A percentile compares a stretch with the other conserved stretches of the same genome.
phyloP scores from a whole-genome alignment of 2,888 invertebrate genomes.

The Psylliodes chrysocephalus region DNA sequence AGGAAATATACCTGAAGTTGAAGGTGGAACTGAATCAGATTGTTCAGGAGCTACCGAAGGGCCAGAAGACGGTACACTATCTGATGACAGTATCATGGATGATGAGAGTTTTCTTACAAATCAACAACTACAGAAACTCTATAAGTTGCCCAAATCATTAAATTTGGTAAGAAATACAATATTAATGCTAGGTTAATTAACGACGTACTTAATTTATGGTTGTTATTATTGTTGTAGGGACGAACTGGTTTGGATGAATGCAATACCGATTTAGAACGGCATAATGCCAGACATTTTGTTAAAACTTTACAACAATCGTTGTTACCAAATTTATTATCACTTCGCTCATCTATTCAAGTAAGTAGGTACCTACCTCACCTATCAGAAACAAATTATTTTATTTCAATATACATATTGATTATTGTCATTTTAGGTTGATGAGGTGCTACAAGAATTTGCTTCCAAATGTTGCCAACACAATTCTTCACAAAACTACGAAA shows the following conservation, averaged over 20 bases:
- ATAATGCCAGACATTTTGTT: constrained; percentile 87
- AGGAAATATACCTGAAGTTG: constrained; percentile 61
- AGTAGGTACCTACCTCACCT: constrained; percentile 21
- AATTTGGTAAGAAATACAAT: constrained; percentile 65
- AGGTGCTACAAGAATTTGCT: constrained; percentile 90
- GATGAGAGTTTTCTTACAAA: constrained; percentile 74
- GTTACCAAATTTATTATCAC: constrained; percentile 78
- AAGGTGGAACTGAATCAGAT: constrained; percentile 62
- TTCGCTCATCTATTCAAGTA: constrained; percentile 84
- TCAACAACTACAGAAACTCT: constrained; percentile 65
- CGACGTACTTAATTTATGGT: no score
- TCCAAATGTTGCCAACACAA: constrained; percentile 90
- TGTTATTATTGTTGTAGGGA: constrained; percentile 59
- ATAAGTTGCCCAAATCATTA: constrained; percentile 69
- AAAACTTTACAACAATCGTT: constrained; percentile 78
- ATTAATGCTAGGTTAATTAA: no score
- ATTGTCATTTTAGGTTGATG: constrained; percentile 73
- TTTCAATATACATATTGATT: neutral
- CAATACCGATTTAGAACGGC: constrained; percentile 85
- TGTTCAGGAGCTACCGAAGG: constrained; percentile 75
- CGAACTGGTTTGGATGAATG: constrained; percentile 68
- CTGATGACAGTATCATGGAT: constrained; percentile 79
- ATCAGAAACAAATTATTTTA: neutral
- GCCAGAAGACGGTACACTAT: constrained; percentile 70
- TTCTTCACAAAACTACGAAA: constrained; percentile 72